Percentiles rank a stretch among this genome's conserved stretches.
Evolutionary conservation across 2,113 vertebrate species (phyloP).

Genomic region (Podarcis muralis): DNA sequence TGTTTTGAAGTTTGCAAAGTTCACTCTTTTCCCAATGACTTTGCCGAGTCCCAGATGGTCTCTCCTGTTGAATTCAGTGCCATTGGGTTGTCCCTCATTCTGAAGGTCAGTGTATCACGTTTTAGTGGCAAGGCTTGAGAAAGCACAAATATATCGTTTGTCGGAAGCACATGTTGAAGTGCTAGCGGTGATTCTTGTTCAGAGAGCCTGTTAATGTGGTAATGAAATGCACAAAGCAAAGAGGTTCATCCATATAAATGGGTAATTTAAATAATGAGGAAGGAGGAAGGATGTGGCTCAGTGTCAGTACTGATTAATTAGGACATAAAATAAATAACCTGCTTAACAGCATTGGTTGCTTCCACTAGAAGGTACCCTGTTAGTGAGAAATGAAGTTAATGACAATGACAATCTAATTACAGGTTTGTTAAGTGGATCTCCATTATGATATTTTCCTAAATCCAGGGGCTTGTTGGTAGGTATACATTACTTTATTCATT

Average conservation of each 20-base stretch:
- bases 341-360: constrained; percentile 73
- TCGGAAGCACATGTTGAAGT: constrained; percentile 77
- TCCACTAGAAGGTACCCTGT: constrained; percentile 78
- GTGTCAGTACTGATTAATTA: constrained; percentile 95
- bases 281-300: constrained; percentile 90
- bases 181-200: constrained; percentile 73
- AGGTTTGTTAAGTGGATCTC: constrained; percentile 72
- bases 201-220: constrained; percentile 86
- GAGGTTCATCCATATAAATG: constrained; percentile 88
- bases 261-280: constrained; percentile 93
- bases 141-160: constrained; percentile 50
- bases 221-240: constrained; percentile 88
- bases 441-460: constrained; percentile 57
- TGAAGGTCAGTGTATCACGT: constrained; percentile 3
- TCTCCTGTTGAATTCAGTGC: constrained; percentile 5
- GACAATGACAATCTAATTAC: constrained; percentile 80
- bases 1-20: background rate
- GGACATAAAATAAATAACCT: constrained; percentile 87
- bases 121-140: constrained; percentile 7
- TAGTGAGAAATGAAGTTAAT: constrained; percentile 80
- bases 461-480: constrained; percentile 41
- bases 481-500: constrained; percentile 17
- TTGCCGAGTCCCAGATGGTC: background rate
- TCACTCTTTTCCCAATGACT: background rate
- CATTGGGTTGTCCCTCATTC: background rate